Percentiles rank a stretch among this genome's conserved stretches.
These are phyloP conservation scores for Unio pictorum DNA, from an alignment of 2,888 invertebrate species.

Conservation along the genomic window DNA sequence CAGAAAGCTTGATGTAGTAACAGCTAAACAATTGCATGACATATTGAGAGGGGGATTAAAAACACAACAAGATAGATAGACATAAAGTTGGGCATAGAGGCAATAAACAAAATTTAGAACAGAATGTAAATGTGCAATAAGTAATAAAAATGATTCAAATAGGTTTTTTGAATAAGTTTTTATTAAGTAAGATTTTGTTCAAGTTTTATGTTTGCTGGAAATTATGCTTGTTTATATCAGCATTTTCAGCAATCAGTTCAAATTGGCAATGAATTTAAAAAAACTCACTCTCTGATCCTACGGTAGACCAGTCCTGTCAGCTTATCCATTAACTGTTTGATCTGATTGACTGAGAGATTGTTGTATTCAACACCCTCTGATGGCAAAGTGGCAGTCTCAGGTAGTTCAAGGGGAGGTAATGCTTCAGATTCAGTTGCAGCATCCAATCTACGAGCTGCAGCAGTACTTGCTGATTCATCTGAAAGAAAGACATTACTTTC, in stretches of 20 bases:
- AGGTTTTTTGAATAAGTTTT: not conserved
- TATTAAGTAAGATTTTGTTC: not conserved
- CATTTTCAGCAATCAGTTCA: not conserved
- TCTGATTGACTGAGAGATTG: constrained; percentile 56
- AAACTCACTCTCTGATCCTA: constrained; percentile 59
- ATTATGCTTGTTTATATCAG: too few species aligned
- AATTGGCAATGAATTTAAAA: not conserved
- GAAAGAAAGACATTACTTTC: not conserved
- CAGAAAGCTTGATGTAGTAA: too few species aligned
- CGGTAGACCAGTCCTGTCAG: constrained; percentile 64
- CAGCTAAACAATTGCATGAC: too few species aligned
- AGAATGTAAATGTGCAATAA: too few species aligned
- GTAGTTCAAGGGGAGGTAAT: constrained; percentile 59
- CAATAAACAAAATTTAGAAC: too few species aligned
- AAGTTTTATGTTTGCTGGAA: not conserved
- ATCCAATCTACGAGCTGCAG: constrained; percentile 52
- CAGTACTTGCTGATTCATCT: constrained; percentile 47
- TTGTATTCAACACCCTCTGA: constrained; percentile 64
- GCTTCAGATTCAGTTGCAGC: constrained; percentile 55
- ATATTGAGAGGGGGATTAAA: too few species aligned
- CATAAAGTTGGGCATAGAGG: too few species aligned
- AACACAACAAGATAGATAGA: too few species aligned
- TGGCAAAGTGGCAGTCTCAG: constrained; percentile 60
- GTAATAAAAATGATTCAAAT: too few species aligned
- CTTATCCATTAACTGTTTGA: constrained; percentile 63